These are phyloP conservation scores for Proteles cristata DNA, from an alignment of 2,113 vertebrate genomes.

Conservation along the genomic window DNA sequence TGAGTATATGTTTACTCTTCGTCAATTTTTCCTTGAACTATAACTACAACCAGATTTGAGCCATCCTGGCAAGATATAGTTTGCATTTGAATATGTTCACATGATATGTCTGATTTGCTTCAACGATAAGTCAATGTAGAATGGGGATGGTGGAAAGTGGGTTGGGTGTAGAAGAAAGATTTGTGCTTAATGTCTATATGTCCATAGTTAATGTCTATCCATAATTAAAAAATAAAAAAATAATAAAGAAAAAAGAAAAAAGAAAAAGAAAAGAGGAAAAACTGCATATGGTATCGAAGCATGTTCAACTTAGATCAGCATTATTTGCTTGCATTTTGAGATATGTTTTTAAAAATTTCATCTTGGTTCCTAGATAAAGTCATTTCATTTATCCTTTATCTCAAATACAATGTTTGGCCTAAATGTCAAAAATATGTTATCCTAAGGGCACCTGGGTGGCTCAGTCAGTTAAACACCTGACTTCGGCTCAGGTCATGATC, in stretches of 20 bases:
- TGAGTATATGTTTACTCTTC: background rate
- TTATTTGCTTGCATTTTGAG: slow-evolving; percentile 44
- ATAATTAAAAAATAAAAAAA: no score
- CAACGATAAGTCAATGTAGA: background rate
- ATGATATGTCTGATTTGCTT: background rate
- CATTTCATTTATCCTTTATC: background rate
- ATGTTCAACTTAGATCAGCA: background rate
- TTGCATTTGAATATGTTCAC: background rate
- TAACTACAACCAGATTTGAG: background rate
- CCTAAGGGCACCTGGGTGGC: background rate
- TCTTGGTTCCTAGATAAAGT: slow-evolving; percentile 18
- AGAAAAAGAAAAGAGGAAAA: background rate
- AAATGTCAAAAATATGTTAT: slow-evolving; percentile 44
- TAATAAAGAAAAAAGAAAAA: background rate
- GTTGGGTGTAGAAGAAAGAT: background rate
- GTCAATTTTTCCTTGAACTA: slow-evolving; percentile 12
- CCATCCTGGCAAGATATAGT: background rate
- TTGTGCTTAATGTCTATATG: background rate
- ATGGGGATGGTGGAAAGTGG: background rate
- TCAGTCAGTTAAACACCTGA: no score
- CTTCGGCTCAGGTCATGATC: no score
- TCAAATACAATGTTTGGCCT: slow-evolving; percentile 1
- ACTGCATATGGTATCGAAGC: background rate
- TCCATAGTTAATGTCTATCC: background rate
- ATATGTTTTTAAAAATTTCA: slow-evolving; percentile 29